These are phyloP conservation scores for Callopanchax toddi DNA, from an alignment of 2,113 vertebrate genomes.

Conservation along the genomic window DNA sequence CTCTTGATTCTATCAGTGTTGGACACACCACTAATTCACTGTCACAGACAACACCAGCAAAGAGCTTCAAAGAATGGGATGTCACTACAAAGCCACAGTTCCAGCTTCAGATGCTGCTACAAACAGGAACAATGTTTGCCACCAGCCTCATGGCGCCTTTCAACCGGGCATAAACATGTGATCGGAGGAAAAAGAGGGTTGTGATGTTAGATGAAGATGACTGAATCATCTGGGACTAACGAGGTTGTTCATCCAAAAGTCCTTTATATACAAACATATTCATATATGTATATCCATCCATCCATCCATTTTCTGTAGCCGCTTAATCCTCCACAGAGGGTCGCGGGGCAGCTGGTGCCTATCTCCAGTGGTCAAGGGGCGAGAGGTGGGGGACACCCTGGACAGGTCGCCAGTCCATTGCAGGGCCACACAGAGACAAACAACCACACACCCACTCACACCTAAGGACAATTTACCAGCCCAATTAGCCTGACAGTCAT, in stretches of 20 bases:
- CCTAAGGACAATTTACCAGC: no score
- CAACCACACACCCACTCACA: no score
- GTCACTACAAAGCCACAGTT: conserved; percentile 49
- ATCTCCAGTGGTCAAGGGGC: no score
- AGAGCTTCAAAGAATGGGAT: conserved; percentile 54
- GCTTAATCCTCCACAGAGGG: no score
- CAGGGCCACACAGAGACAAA: no score
- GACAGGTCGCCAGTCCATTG: no score
- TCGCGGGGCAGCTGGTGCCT: no score
- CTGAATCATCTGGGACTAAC: neutral
- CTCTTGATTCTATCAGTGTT: conserved; percentile 15
- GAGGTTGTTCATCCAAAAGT: conserved; percentile 5
- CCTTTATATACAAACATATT: neutral
- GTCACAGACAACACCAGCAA: conserved; percentile 36
- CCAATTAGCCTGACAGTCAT: no score
- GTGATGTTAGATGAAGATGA: conserved; percentile 16
- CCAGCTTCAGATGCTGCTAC: conserved; percentile 52
- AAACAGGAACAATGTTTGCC: conserved; percentile 46
- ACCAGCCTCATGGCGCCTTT: conserved; percentile 28
- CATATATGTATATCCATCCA: no score
- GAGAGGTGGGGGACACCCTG: no score
- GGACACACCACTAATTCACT: conserved; percentile 19
- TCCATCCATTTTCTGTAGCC: no score
- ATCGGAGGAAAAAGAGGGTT: conserved; percentile 30
- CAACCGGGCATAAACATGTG: conserved; percentile 24